These are phyloP conservation scores for Temnothorax rugatulus DNA, from an alignment of 2,888 invertebrate genomes.

Conservation along the genomic window DNA sequence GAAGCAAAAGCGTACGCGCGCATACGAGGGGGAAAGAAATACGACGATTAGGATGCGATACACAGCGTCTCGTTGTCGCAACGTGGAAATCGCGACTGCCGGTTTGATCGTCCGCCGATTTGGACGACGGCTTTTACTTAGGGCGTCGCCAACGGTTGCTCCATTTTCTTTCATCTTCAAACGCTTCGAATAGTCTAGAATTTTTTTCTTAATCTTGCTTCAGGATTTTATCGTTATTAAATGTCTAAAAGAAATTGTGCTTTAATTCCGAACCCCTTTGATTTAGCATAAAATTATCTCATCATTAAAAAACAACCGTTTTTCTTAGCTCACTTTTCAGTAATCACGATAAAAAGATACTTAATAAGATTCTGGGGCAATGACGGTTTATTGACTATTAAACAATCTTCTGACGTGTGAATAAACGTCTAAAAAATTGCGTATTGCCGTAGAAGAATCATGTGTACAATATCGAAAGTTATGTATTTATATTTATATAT, in stretches of 20 bases:
- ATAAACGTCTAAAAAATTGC: neutral
- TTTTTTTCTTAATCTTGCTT: neutral
- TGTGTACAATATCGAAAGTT: no score
- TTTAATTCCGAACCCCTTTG: neutral
- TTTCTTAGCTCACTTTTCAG: neutral
- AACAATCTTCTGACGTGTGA: neutral
- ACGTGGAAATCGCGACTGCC: constrained; percentile 16
- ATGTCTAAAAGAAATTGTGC: neutral
- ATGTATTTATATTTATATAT: no score
- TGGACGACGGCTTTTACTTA: constrained; percentile 8
- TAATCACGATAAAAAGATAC: neutral
- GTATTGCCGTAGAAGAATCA: neutral
- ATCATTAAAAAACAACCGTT: neutral
- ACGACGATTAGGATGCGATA: constrained; percentile 57
- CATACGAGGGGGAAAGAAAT: constrained; percentile 30
- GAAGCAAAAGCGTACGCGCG: constrained; percentile 38
- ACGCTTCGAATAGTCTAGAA: neutral
- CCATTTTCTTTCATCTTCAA: neutral
- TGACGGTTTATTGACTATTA: neutral
- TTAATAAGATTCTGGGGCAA: neutral
- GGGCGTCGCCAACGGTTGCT: constrained; percentile 10
- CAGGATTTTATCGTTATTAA: neutral
- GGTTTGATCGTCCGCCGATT: constrained; percentile 25
- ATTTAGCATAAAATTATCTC: neutral
- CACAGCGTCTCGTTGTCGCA: constrained; percentile 37